Evolutionary conservation across 2,888 invertebrate genomes (phyloP), one percentile per base, ranked within the genome.

Genomic region (Sarcophaga subvicina): DNA sequence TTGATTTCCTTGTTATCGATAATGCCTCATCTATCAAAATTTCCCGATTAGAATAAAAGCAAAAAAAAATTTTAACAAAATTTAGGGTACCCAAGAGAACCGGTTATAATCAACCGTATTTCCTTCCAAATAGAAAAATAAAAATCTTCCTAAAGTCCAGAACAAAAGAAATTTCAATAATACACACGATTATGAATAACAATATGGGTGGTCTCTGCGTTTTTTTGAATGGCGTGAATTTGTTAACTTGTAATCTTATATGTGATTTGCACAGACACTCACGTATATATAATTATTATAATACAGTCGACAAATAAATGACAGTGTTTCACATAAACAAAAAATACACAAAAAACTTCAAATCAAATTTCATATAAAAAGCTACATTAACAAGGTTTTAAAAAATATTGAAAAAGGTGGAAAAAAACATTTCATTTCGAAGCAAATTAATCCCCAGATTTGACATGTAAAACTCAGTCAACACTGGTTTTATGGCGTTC

Each of bases 281-380:
- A 4, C 45, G 37, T 60, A 14, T 20, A 47, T 49, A 54, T 62
- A 54, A 37, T 63, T 70, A 75, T 75, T 83, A 5, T 37, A 25
- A 59, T 49, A 62, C 78, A 66, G 72, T 54, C 82, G 76, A 80
- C 88, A 88, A 63, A 86, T 84, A 89, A 89, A 89, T 89, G 89
- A 89, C 87, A 88, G 85, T 83, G 82, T 27, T 5, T 0, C 85
- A 81, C 27, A 76, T 71, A 73, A 37, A 60, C 82, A 78, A 66
- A 70, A 76, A 45, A 20, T 59, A 25, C 17, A 76, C 60, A 78
- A 83, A 67, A 47, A 64, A 11, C 22, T 45, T 4, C 5, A 81
- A 59, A 83, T 66, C 45, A 22, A 69, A 77, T 27, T 59, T 14
- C 54, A 54, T 54, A 54, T 54, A 14, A 14, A 14, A 49, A 25